These are phyloP conservation scores for Hecatera dysodea DNA, from an alignment of 2,888 invertebrate genomes.

Conservation along the genomic window DNA sequence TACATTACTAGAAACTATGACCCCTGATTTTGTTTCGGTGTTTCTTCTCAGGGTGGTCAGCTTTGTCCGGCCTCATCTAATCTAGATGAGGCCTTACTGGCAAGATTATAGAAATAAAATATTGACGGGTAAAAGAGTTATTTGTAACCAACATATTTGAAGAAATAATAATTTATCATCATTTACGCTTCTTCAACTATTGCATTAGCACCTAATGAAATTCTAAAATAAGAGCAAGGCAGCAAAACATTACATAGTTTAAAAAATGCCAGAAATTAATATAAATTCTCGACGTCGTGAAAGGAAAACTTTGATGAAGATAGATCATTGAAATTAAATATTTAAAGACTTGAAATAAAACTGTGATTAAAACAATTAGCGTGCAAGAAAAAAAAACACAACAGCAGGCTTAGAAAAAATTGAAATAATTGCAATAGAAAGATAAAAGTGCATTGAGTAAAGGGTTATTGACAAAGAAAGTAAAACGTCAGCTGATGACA, in stretches of 20 bases:
- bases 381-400: conserved; percentile 6
- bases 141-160: no score
- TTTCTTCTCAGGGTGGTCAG: no score
- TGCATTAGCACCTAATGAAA: background rate
- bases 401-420: background rate
- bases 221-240: background rate
- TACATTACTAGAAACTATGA: no score
- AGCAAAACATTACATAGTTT: background rate
- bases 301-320: background rate
- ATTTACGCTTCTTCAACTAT: background rate
- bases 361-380: background rate
- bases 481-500: background rate
- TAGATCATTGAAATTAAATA: conserved; percentile 21
- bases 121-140: no score
- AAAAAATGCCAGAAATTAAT: background rate
- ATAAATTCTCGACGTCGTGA: background rate
- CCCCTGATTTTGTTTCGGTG: no score
- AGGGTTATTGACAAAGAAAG: conserved; percentile 18
- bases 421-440: conserved; percentile 13
- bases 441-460: conserved; percentile 9
- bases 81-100: no score
- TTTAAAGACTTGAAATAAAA: background rate
- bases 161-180: no score
- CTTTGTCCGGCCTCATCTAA: no score
- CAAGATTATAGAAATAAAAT: no score